Conservation (phyloP, 2,797 vertebrate species). For the Anniella stebbinsi region DNA sequence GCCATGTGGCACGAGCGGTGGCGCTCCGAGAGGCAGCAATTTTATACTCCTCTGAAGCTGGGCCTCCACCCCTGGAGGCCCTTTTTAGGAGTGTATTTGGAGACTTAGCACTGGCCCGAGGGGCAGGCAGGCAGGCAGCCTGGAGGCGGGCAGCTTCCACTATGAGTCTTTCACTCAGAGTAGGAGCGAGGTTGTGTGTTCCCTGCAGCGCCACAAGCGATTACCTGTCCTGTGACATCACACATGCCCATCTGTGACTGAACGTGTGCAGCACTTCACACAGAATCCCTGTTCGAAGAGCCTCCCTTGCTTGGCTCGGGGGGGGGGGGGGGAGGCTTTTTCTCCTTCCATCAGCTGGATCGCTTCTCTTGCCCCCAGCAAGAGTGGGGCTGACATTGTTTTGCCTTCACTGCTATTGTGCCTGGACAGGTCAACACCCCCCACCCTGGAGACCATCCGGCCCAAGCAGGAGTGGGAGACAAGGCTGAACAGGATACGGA, state of each 20-base stretch:
- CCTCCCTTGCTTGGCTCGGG: not conserved
- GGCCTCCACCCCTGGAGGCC: not conserved
- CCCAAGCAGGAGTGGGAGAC: constrained; percentile 85
- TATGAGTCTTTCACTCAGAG: too few species aligned
- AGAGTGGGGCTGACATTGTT: not conserved
- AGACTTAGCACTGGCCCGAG: too few species aligned
- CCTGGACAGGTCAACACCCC: constrained; percentile 76
- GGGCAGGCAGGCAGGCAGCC: too few species aligned
- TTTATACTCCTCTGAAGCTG: not conserved
- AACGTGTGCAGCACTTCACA: not conserved
- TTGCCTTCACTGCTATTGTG: constrained; percentile 18
- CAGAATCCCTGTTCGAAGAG: not conserved
- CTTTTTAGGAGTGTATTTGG: not conserved
- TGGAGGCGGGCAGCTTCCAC: not conserved
- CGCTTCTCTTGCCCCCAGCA: not conserved
- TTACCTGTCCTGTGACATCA: not conserved
- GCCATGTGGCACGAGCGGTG: not conserved
- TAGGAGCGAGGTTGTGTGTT: not conserved
- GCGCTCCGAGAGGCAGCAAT: not conserved
- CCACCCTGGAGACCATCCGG: constrained; percentile 79
- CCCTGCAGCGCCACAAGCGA: not conserved
- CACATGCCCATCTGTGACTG: constrained; percentile 9
- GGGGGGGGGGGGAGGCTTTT: not conserved
- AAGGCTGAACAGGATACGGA: constrained; percentile 80
- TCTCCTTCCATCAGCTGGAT: not conserved